A percentile compares a stretch with the other conserved stretches of the same genome.
Evolutionary conservation across 2,888 invertebrate genomes (phyloP).

Genomic region (Archips crataeganus): DNA sequence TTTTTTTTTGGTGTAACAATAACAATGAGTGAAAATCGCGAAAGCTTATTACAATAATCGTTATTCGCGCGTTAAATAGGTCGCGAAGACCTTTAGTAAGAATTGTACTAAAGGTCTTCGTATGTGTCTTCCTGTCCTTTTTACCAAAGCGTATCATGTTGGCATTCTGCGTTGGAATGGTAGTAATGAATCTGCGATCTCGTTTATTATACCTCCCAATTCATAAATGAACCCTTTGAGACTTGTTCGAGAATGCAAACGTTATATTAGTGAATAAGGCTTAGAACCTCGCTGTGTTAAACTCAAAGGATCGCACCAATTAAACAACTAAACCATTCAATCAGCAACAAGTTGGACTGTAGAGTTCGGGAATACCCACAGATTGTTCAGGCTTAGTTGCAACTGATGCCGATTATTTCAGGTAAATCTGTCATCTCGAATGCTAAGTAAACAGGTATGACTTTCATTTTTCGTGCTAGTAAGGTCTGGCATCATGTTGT

Average conservation of each 20-base stretch:
- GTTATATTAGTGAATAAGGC: not conserved
- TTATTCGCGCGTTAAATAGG: too few species aligned
- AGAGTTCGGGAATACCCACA: not conserved
- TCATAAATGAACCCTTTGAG: not conserved
- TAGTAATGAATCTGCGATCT: not conserved
- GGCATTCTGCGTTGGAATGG: too few species aligned
- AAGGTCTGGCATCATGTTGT: not conserved
- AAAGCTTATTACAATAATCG: too few species aligned
- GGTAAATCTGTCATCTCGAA: not conserved
- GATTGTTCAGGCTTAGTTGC: not conserved
- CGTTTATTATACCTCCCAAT: not conserved
- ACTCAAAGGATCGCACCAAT: constrained; percentile 3
- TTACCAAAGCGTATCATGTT: too few species aligned
- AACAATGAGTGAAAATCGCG: too few species aligned
- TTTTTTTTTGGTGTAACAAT: too few species aligned
- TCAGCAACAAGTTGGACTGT: constrained; percentile 3
- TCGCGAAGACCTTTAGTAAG: too few species aligned
- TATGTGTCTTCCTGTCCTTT: too few species aligned
- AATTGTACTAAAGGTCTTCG: too few species aligned
- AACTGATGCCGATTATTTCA: not conserved
- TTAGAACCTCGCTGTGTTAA: not conserved
- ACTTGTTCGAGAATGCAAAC: not conserved
- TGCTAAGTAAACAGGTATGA: not conserved
- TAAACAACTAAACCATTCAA: constrained; percentile 15
- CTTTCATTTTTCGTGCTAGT: not conserved